Evolutionary conservation across 2,888 invertebrate species (phyloP).

Genomic region (Caenorhabditis becei): DNA sequence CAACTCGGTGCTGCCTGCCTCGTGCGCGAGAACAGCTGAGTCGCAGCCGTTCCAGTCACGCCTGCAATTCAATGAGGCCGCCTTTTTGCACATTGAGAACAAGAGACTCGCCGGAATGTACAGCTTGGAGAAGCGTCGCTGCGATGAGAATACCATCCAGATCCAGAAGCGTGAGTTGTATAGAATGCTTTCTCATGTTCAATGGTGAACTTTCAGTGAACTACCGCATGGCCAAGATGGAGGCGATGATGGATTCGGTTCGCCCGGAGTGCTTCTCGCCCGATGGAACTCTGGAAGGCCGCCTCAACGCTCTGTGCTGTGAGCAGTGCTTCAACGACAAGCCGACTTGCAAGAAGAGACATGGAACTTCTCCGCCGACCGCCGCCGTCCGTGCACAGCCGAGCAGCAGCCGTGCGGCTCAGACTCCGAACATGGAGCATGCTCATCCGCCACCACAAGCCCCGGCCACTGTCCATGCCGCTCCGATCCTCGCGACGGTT

Average conservation of each 20-base stretch:
- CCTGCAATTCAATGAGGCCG: constrained; percentile 13
- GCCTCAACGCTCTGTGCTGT: background rate
- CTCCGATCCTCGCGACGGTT: constrained; percentile 52
- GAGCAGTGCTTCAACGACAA: background rate
- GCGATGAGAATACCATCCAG: background rate
- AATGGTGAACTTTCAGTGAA: constrained; percentile 25
- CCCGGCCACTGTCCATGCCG: background rate
- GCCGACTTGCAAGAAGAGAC: background rate
- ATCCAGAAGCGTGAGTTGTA: constrained; percentile 27
- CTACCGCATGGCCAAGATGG: constrained; percentile 30
- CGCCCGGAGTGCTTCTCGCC: constrained; percentile 9
- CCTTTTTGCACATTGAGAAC: constrained; percentile 25
- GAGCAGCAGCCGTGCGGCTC: constrained; percentile 22
- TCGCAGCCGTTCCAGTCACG: constrained; percentile 23
- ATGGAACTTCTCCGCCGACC: constrained; percentile 40
- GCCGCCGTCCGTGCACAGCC: constrained; percentile 32
- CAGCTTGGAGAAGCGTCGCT: constrained; percentile 26
- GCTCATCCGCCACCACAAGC: background rate
- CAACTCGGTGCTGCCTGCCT: constrained; percentile 14
- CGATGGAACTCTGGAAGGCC: background rate
- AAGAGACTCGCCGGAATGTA: constrained; percentile 25
- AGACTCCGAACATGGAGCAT: constrained; percentile 3
- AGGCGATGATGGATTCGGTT: constrained; percentile 17
- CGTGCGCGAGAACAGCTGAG: constrained; percentile 8
- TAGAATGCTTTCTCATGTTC: background rate